These are phyloP conservation scores for Sebastes fasciatus DNA, from an alignment of 2,113 vertebrate genomes.

Conservation along the genomic window DNA sequence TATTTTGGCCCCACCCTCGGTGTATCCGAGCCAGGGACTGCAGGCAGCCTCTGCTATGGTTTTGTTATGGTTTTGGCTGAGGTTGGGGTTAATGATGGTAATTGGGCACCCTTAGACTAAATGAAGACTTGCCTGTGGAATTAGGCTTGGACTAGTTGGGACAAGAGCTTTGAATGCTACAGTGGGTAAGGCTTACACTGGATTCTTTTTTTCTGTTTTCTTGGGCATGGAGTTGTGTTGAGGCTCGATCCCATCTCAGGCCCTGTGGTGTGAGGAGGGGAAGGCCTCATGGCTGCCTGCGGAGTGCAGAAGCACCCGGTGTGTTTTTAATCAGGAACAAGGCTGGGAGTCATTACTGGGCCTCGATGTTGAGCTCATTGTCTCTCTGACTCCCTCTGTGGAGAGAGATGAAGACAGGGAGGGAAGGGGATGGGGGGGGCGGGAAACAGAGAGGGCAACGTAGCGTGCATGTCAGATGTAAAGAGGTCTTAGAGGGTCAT, in stretches of 20 bases:
- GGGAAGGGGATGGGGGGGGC: neutral
- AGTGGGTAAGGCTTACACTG: constrained; percentile 16
- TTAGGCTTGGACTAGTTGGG: constrained; percentile 46
- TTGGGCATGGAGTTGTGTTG: constrained; percentile 39
- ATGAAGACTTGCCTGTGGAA: constrained; percentile 48
- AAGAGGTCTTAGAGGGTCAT: constrained; percentile 70
- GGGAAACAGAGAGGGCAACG: constrained; percentile 39
- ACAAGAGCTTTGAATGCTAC: constrained; percentile 48
- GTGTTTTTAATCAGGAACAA: constrained; percentile 88
- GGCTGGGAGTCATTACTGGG: constrained; percentile 85
- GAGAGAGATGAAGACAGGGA: constrained; percentile 48
- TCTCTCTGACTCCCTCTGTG: constrained; percentile 75
- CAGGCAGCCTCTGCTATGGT: constrained; percentile 29
- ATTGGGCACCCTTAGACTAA: constrained; percentile 46
- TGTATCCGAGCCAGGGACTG: constrained; percentile 18
- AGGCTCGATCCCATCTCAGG: constrained; percentile 47
- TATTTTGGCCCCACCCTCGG: constrained; percentile 10
- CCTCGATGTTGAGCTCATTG: constrained; percentile 82
- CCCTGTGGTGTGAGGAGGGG: constrained; percentile 57
- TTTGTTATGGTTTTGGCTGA: constrained; percentile 52
- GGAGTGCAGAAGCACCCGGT: constrained; percentile 86
- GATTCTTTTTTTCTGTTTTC: constrained; percentile 42
- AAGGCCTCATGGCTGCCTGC: constrained; percentile 76
- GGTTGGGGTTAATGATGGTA: constrained; percentile 46
- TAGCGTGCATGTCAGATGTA: constrained; percentile 68